Conservation (phyloP, 2,888 invertebrate genomes). For the Eutolmus rufibarbis region DNA sequence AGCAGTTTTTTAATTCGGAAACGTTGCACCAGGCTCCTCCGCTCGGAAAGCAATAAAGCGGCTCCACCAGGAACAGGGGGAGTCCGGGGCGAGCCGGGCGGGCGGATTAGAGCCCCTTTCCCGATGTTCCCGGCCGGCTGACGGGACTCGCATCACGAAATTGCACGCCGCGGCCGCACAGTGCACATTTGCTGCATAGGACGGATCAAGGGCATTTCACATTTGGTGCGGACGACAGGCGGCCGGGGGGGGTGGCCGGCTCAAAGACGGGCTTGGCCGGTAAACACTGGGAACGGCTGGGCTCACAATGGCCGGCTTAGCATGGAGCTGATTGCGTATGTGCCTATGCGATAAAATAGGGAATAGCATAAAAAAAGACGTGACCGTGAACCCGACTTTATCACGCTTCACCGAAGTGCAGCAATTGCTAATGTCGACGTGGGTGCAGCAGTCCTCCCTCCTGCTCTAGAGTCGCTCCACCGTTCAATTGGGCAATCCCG, state of each 20-base stretch:
- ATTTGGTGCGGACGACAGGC: not conserved
- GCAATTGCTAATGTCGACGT: not conserved
- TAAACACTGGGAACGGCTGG: constrained; percentile 12
- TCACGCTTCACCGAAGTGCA: constrained; percentile 13
- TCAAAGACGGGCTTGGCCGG: not conserved
- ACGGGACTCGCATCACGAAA: not conserved
- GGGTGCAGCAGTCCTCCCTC: not conserved
- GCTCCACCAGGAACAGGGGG: not conserved
- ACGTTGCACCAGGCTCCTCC: not conserved
- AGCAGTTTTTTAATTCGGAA: not conserved
- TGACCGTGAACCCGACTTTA: constrained; percentile 34
- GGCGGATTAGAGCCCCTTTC: not conserved
- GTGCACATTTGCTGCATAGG: not conserved
- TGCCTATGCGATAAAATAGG: not conserved
- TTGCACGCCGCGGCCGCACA: not conserved
- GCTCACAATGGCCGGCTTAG: constrained; percentile 17
- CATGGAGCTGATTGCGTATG: constrained; percentile 6
- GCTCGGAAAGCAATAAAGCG: not conserved
- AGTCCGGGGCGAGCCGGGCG: not conserved
- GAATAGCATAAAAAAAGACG: constrained; percentile 31
- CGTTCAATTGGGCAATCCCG: not conserved
- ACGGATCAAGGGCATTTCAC: constrained; percentile 23
- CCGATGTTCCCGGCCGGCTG: not conserved
- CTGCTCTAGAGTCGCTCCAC: not conserved
- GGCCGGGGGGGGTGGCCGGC: not conserved